Conservation (phyloP, 1,140 invertebrate genomes). For the Zeugodacus cucurbitae region DNA sequence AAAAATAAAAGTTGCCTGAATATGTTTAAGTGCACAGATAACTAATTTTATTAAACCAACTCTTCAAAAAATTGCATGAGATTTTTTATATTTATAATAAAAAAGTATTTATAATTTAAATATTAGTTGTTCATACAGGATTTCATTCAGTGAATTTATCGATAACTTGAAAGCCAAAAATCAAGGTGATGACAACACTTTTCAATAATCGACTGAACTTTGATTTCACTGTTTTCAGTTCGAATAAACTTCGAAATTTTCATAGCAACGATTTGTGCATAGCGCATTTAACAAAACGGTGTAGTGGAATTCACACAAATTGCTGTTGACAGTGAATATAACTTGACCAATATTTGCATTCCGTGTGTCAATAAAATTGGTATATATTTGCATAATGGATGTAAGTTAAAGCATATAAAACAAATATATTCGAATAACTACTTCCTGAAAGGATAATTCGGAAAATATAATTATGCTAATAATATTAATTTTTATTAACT, state of each 20-base stretch:
- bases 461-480: background rate
- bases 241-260: slow-evolving; percentile 9
- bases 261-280: background rate
- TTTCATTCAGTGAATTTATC: no score
- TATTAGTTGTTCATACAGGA: no score
- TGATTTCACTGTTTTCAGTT: background rate
- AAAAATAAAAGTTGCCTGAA: no score
- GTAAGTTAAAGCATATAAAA: background rate
- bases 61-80: no score
- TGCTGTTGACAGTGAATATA: background rate
- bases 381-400: slow-evolving; percentile 9
- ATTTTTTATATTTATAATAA: no score
- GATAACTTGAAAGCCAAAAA: no score
- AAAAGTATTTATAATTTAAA: no score
- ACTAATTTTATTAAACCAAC: no score
- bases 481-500: background rate
- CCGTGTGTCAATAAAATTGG: background rate
- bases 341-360: background rate
- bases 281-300: background rate
- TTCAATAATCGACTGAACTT: slow-evolving; percentile 2
- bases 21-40: no score
- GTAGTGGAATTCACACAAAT: background rate
- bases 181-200: background rate
- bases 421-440: background rate
- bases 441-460: background rate